These are phyloP conservation scores for Popillia japonica DNA, from an alignment of 1,140 invertebrate species.

Conservation along the genomic window DNA sequence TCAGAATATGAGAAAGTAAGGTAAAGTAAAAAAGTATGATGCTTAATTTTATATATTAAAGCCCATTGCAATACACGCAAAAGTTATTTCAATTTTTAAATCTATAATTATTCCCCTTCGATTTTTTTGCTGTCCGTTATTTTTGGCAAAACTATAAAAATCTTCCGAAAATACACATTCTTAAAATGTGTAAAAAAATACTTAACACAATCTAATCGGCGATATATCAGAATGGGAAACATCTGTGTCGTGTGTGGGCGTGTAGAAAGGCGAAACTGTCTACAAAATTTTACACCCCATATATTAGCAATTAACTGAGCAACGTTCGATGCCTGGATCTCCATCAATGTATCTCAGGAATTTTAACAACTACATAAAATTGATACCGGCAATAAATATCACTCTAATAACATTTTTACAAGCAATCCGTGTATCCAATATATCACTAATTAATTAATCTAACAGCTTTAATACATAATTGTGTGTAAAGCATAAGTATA, in stretches of 20 bases:
- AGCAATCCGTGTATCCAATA: not conserved
- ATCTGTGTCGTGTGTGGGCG: conserved; percentile 37
- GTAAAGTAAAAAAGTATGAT: too few relatives aligned
- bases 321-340: not conserved
- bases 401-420: not conserved
- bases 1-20: too few relatives aligned
- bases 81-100: too few relatives aligned
- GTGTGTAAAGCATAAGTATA: too few relatives aligned
- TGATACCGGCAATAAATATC: conserved; percentile 30
- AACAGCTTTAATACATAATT: too few relatives aligned
- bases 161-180: not conserved
- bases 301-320: conserved; percentile 32
- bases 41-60: too few relatives aligned
- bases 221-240: conserved; percentile 44
- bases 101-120: too few relatives aligned
- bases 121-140: not conserved
- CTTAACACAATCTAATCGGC: conserved; percentile 43
- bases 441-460: too few relatives aligned
- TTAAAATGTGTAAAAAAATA: not conserved
- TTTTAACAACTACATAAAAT: conserved; percentile 31
- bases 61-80: too few relatives aligned
- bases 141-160: conserved; percentile 6
- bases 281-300: conserved; percentile 42
- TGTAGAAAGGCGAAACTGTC: conserved; percentile 37
- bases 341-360: conserved; percentile 14